These are phyloP conservation scores for Pygoscelis antarcticus DNA, from an alignment of 2,113 vertebrate genomes.

Conservation along the genomic window DNA sequence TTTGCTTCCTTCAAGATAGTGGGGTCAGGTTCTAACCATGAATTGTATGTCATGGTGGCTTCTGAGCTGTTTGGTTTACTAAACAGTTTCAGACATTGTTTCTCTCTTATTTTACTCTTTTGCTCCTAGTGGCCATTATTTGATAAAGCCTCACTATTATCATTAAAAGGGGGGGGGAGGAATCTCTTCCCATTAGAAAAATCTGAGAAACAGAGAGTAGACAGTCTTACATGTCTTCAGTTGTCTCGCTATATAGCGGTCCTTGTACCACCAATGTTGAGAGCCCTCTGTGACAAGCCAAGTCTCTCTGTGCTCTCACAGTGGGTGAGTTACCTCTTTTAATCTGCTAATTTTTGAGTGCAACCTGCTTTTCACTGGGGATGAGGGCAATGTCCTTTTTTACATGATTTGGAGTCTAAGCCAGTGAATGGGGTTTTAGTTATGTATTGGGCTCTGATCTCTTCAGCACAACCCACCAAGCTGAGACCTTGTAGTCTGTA, in stretches of 20 bases:
- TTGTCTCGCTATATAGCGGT: fast-evolving
- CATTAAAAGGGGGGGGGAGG: background rate
- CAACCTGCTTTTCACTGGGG: background rate
- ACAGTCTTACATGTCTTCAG: background rate
- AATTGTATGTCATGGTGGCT: background rate
- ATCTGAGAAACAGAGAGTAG: background rate
- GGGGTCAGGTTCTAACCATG: background rate
- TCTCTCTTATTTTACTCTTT: background rate
- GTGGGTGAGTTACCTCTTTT: background rate
- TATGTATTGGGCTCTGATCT: background rate
- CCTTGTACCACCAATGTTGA: background rate
- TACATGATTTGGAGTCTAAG: background rate
- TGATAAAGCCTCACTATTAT: background rate
- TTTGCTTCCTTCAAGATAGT: background rate
- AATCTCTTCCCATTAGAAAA: background rate
- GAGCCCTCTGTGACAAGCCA: background rate
- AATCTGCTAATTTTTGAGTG: background rate
- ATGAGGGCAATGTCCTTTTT: background rate
- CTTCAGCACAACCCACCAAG: background rate
- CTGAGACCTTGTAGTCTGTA: background rate
- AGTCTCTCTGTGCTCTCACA: background rate
- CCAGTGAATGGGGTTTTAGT: background rate
- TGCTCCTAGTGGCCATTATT: background rate
- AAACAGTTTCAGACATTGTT: background rate
- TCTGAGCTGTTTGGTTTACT: background rate